phyloP scores from a whole-genome alignment of 2,797 vertebrate genomes.

The Myotis vivesi region DNA sequence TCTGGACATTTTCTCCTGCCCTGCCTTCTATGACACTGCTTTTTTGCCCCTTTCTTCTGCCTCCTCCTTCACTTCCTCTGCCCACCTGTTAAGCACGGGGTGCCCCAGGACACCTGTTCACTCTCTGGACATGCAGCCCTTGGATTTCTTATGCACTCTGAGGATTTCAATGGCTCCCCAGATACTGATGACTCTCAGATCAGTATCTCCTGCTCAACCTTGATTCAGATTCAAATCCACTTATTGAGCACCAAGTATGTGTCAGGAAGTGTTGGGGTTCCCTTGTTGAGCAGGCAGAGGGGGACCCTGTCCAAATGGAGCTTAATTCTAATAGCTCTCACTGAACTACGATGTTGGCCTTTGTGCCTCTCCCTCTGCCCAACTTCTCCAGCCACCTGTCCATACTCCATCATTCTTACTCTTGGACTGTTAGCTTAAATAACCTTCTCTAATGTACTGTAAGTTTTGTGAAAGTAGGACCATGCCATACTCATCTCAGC shows the following conservation, averaged over 20 bases:
- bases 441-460: background rate
- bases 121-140: background rate
- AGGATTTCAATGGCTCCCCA: background rate
- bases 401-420: fast-evolving
- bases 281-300: background rate
- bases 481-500: background rate
- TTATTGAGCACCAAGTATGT: background rate
- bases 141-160: background rate
- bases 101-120: background rate
- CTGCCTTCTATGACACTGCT: background rate
- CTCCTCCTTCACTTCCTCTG: background rate
- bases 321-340: background rate
- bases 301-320: background rate
- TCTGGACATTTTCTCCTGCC: background rate
- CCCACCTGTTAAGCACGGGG: background rate
- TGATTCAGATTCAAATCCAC: background rate
- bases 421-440: background rate
- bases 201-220: background rate
- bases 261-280: background rate
- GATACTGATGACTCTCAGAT: background rate
- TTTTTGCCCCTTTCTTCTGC: background rate
- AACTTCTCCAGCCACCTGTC: background rate
- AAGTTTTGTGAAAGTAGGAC: background rate
- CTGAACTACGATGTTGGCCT: background rate
- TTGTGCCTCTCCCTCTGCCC: fast-evolving